These are phyloP conservation scores for Drosophila carrolli DNA, from an alignment of 1,140 invertebrate genomes.

Conservation along the genomic window DNA sequence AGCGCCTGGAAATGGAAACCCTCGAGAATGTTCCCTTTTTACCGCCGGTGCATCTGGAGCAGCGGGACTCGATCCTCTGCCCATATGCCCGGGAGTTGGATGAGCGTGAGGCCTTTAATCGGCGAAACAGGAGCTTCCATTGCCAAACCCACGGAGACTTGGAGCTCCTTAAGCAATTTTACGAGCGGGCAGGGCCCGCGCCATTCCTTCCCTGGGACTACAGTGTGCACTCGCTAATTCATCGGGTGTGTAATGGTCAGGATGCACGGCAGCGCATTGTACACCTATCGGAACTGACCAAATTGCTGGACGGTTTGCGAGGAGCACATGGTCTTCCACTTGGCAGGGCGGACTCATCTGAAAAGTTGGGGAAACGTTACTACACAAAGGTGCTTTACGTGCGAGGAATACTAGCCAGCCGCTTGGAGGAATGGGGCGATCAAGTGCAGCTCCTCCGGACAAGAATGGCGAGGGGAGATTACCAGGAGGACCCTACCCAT, in stretches of 20 bases:
- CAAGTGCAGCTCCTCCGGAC: conserved; percentile 13
- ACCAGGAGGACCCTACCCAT: no score
- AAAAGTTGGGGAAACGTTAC: conserved; percentile 13
- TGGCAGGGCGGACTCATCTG: background rate
- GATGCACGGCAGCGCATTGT: conserved; percentile 19
- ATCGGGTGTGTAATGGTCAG: conserved; percentile 23
- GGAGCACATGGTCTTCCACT: conserved; percentile 2
- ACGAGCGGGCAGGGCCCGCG: background rate
- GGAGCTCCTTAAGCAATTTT: conserved; percentile 41
- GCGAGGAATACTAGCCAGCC: conserved; percentile 50
- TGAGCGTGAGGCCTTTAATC: conserved; percentile 60
- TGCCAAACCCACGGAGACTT: conserved; percentile 45
- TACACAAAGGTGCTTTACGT: conserved; percentile 48
- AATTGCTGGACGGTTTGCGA: conserved; percentile 16
- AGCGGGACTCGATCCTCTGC: background rate
- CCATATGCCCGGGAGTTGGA: conserved; percentile 53
- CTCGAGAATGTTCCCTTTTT: background rate
- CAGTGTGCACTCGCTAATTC: conserved; percentile 50
- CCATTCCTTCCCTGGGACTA: conserved; percentile 46
- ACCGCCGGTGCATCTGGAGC: background rate
- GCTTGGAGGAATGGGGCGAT: conserved; percentile 60
- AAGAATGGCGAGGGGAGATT: background rate
- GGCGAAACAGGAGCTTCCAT: conserved; percentile 49
- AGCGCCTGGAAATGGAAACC: conserved; percentile 20
- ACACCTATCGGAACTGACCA: conserved; percentile 36